phyloP scores from a whole-genome alignment of 2,888 invertebrate genomes.

The Napeogenes inachia region DNA sequence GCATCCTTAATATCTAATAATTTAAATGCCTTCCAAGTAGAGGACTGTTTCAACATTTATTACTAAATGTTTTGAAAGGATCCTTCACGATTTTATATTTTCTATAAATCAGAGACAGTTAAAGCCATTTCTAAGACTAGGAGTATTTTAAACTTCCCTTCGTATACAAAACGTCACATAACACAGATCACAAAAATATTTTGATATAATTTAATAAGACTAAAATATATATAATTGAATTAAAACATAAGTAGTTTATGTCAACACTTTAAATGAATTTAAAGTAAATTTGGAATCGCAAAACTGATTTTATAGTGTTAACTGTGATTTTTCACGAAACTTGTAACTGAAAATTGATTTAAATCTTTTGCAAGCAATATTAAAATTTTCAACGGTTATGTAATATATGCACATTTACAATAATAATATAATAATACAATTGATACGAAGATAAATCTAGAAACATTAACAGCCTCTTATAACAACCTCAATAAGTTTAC shows the following conservation, averaged over 20 bases:
- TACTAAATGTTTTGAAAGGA: constrained; percentile 13
- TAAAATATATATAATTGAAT: too few species aligned
- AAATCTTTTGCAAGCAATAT: too few species aligned
- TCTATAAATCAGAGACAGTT: neutral
- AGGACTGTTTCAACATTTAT: constrained; percentile 12
- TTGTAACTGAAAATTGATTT: too few species aligned
- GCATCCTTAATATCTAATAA: constrained; percentile 41
- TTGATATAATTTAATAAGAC: neutral
- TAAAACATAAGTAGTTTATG: too few species aligned
- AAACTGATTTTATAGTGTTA: too few species aligned
- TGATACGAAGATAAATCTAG: constrained; percentile 37
- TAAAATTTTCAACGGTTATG: too few species aligned
- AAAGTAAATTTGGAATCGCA: too few species aligned
- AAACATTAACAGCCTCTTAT: constrained; percentile 59
- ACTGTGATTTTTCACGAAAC: too few species aligned
- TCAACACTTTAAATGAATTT: too few species aligned
- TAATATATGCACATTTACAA: too few species aligned
- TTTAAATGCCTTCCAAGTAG: constrained; percentile 21
- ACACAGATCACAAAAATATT: too few species aligned
- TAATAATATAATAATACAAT: too few species aligned
- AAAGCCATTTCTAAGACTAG: constrained; percentile 27
- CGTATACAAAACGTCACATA: constrained; percentile 5
- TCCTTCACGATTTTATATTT: constrained; percentile 31
- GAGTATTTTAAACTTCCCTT: constrained; percentile 43
- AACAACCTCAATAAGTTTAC: constrained; percentile 57